phyloP scores from a whole-genome alignment of 35 echinoderm and acorn worm genomes.

The Ptychodera flava region DNA sequence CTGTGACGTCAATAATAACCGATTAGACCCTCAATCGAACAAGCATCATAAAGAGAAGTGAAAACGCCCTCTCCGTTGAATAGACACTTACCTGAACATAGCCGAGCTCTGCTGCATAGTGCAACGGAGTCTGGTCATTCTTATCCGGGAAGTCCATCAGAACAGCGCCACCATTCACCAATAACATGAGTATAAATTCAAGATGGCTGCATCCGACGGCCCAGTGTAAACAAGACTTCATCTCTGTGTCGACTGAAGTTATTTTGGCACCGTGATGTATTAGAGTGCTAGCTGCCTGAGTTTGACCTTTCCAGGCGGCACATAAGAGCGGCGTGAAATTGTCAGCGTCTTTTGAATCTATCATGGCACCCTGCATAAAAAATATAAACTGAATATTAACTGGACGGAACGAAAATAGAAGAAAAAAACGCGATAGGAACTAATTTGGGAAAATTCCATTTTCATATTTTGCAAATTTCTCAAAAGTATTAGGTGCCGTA shows the following conservation, averaged over 20 bases:
- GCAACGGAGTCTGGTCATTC: constrained; percentile 45
- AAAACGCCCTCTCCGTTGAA: too few species aligned
- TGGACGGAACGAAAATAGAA: constrained; percentile 19
- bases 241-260: neutral
- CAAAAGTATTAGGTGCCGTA: too few species aligned
- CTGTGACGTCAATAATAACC: too few species aligned
- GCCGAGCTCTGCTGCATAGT: constrained; percentile 67
- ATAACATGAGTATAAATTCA: constrained; percentile 35
- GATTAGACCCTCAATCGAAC: too few species aligned
- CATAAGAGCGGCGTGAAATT: constrained; percentile 62
- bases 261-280: constrained; percentile 42
- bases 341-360: constrained; percentile 47
- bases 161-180: constrained; percentile 9
- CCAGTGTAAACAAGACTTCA: constrained; percentile 66
- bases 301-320: constrained; percentile 69
- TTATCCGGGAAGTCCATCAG: constrained; percentile 21
- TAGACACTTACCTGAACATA: constrained; percentile 58
- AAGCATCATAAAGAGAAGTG: too few species aligned
- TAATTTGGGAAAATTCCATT: too few species aligned
- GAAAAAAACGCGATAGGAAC: constrained; percentile 24
- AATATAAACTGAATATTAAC: neutral
- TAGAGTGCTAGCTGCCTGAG: constrained; percentile 27
- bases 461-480: too few species aligned
- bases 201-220: constrained; percentile 57
- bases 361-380: constrained; percentile 31